These are phyloP conservation scores for Papilio polyxenes DNA, from an alignment of 1,140 invertebrate genomes.

Conservation along the genomic window DNA sequence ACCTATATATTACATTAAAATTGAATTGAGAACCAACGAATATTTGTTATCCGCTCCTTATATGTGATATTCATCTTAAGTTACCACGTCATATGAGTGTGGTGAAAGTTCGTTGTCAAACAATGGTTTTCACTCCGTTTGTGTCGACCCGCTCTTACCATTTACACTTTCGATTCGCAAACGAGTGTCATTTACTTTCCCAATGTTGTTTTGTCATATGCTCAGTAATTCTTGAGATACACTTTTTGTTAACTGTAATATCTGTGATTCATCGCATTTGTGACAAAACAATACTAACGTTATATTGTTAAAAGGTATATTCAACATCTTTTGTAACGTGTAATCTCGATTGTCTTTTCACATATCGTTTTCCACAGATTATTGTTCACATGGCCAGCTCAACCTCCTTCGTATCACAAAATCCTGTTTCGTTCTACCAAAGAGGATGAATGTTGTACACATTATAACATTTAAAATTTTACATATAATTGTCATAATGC, in stretches of 20 bases:
- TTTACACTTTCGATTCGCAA: conserved; percentile 14
- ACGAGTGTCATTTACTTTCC: conserved; percentile 9
- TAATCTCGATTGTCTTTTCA: no score
- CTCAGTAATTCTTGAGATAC: neutral
- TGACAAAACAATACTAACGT: neutral
- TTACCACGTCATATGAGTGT: neutral
- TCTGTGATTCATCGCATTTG: neutral
- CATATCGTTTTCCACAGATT: no score
- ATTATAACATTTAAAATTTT: no score
- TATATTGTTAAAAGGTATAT: neutral
- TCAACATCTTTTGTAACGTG: no score
- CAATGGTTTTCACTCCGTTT: conserved; percentile 28
- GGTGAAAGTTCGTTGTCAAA: conserved; percentile 26
- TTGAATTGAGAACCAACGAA: no score
- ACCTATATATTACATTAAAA: no score
- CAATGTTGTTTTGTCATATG: neutral
- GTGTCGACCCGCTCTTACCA: conserved; percentile 7
- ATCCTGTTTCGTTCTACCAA: no score
- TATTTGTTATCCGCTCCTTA: neutral
- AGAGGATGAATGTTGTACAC: no score
- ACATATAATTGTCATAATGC: no score
- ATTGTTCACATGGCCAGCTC: no score
- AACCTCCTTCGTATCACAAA: no score
- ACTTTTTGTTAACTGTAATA: neutral
- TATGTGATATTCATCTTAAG: neutral